Evolutionary conservation across 2,888 invertebrate species (phyloP).

Genomic region (Hirtodrosophila trivittata): DNA sequence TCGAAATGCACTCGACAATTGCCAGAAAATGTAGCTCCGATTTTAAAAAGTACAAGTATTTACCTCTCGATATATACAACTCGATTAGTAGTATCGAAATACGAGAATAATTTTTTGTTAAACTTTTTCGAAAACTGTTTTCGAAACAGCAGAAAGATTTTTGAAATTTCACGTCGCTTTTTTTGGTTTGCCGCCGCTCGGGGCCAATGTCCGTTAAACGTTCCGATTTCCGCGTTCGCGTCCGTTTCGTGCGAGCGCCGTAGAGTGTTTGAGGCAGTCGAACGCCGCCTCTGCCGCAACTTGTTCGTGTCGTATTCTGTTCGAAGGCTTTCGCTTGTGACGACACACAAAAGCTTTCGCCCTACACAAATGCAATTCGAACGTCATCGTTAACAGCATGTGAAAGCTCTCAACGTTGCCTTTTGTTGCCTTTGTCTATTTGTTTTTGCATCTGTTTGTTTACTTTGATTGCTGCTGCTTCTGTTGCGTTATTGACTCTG

Average conservation of each 20-base stretch:
- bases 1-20: conserved; percentile 22
- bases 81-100: no score
- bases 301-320: conserved; percentile 28
- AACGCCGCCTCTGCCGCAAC: conserved; percentile 26
- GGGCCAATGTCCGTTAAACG: conserved; percentile 35
- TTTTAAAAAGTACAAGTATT: background rate
- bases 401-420: conserved; percentile 47
- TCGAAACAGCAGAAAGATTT: conserved; percentile 15
- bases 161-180: background rate
- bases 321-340: conserved; percentile 55
- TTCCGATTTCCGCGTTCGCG: conserved; percentile 62
- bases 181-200: conserved; percentile 9
- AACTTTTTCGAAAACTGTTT: conserved; percentile 3
- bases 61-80: no score
- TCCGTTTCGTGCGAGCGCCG: conserved; percentile 77
- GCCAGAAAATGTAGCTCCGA: background rate
- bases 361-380: conserved; percentile 13
- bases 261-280: conserved; percentile 62
- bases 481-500: background rate
- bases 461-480: conserved; percentile 7
- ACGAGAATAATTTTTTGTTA: background rate
- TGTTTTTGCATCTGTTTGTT: conserved; percentile 10
- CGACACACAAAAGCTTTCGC: conserved; percentile 77
- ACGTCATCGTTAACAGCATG: conserved; percentile 58
- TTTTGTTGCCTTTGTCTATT: conserved; percentile 17